These are phyloP conservation scores for Maconellicoccus hirsutus DNA, from an alignment of 1,140 invertebrate genomes.

Conservation along the genomic window DNA sequence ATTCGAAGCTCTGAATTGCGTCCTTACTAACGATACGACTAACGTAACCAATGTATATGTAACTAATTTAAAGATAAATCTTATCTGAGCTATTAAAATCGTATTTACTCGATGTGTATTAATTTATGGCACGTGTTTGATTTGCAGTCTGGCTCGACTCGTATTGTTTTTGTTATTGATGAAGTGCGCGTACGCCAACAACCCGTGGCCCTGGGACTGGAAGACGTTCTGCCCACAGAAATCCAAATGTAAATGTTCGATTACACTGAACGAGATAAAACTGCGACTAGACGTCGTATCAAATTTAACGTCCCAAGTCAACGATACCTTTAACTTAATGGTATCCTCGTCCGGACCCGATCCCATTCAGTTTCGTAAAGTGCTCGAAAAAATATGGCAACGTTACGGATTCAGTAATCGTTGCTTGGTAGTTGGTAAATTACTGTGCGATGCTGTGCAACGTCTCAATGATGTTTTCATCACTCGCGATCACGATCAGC, in stretches of 20 bases:
- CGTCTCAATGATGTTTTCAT: not conserved
- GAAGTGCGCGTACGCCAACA: not conserved
- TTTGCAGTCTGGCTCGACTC: not conserved
- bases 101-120: not conserved
- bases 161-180: not conserved
- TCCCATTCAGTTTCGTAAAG: not conserved
- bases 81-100: not conserved
- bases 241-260: not conserved
- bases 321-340: not conserved
- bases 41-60: not conserved
- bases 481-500: not conserved
- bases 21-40: not conserved
- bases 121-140: not conserved
- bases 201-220: not conserved
- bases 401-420: not conserved
- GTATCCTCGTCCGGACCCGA: not conserved
- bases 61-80: not conserved
- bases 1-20: not conserved
- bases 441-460: not conserved
- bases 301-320: not conserved
- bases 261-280: not conserved
- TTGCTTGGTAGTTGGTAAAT: not conserved
- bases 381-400: not conserved
- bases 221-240: not conserved
- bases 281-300: not conserved